phyloP scores from a whole-genome alignment of 2,888 invertebrate species.

The Metopia argyrocephala region DNA sequence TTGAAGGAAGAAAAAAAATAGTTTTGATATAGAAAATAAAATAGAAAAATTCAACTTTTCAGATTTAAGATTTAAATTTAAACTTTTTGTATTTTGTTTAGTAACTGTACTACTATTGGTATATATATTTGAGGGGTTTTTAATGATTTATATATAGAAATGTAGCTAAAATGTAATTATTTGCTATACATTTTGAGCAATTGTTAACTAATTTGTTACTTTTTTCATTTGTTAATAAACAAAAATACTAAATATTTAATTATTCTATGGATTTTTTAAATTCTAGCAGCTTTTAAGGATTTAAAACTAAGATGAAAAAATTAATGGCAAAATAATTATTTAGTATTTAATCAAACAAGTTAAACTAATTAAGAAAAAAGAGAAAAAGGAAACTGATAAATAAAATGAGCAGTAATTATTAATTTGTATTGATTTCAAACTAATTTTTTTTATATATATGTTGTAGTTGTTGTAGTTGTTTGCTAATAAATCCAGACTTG shows the following conservation, averaged over 20 bases:
- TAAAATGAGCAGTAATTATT: constrained; percentile 57
- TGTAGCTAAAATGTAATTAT: constrained; percentile 46
- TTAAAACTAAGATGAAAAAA: constrained; percentile 25
- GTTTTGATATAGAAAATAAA: neutral
- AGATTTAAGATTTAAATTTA: neutral
- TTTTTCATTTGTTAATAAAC: neutral
- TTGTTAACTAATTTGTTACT: too few species aligned
- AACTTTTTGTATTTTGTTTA: neutral
- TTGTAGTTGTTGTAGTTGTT: constrained; percentile 25
- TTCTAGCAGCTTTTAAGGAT: constrained; percentile 57
- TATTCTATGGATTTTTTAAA: neutral
- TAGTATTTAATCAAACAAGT: constrained; percentile 1
- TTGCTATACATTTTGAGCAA: constrained; percentile 42
- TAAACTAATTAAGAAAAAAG: constrained; percentile 31
- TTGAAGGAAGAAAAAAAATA: too few species aligned
- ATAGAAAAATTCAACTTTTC: constrained; percentile 13
- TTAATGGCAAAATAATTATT: constrained; percentile 22
- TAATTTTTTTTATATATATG: neutral
- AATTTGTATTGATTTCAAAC: constrained; percentile 12
- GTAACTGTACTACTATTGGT: too few species aligned
- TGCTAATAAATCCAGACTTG: constrained; percentile 65
- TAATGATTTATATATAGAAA: constrained; percentile 2
- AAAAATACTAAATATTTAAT: neutral
- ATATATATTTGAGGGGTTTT: neutral
- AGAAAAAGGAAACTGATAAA: too few species aligned